phyloP scores from a whole-genome alignment of 2,113 vertebrate genomes.

The Pantherophis guttatus region DNA sequence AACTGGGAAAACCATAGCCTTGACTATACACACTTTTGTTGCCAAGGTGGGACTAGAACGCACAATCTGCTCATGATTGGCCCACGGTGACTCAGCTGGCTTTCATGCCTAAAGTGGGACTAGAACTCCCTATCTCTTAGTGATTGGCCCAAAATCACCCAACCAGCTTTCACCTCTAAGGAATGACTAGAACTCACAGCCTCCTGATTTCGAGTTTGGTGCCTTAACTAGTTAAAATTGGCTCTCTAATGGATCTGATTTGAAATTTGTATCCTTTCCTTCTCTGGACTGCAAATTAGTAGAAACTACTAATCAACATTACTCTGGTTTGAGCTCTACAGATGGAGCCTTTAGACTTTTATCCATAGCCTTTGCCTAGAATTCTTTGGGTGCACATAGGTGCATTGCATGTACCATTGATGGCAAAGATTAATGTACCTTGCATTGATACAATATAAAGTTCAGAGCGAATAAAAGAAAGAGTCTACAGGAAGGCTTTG shows the following conservation, averaged over 20 bases:
- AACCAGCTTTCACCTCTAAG: background rate
- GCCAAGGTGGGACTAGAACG: too few relatives aligned
- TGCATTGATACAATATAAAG: slow-evolving; percentile 63
- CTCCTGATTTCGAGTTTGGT: background rate
- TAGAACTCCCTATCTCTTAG: too few relatives aligned
- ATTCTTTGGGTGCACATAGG: slow-evolving; percentile 56
- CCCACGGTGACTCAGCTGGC: too few relatives aligned
- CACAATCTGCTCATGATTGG: too few relatives aligned
- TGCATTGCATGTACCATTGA: slow-evolving; percentile 33
- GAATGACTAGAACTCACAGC: background rate
- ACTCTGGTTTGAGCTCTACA: background rate
- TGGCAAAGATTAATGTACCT: slow-evolving; percentile 72
- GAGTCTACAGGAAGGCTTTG: slow-evolving; percentile 75
- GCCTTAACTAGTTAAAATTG: background rate
- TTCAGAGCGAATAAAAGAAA: slow-evolving; percentile 72
- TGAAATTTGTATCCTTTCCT: background rate
- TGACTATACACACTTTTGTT: too few relatives aligned
- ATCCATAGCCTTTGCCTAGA: slow-evolving; percentile 17
- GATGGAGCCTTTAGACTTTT: slow-evolving; percentile 19
- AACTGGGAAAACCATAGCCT: too few relatives aligned
- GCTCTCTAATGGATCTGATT: background rate
- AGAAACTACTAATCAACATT: background rate
- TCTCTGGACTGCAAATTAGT: background rate
- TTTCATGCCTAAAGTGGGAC: too few relatives aligned
- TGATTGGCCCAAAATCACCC: too few relatives aligned